phyloP scores from a whole-genome alignment of 2,113 vertebrate species.

The Dasypus novemcinctus region DNA sequence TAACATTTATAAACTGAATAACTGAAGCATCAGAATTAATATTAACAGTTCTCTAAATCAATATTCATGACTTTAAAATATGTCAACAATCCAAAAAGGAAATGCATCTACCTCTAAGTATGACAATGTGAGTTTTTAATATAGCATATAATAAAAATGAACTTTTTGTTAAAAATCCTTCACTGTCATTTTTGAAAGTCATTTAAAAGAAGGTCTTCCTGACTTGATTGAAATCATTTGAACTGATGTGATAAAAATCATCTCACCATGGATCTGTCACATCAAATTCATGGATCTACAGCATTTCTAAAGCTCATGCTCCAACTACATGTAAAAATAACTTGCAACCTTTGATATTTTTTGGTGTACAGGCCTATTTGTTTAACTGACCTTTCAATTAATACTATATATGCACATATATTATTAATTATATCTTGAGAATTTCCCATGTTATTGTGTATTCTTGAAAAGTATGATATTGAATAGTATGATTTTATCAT shows the following conservation, averaged over 20 bases:
- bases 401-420: neutral
- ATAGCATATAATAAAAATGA: neutral
- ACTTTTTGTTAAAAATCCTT: conserved; percentile 14
- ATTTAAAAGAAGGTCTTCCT: conserved; percentile 20
- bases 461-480: conserved; percentile 8
- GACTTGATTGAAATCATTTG: neutral
- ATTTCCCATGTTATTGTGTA: neutral
- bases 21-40: neutral
- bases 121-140: neutral
- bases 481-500: conserved; percentile 5
- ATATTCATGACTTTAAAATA: neutral
- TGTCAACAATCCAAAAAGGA: conserved; percentile 19
- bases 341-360: neutral
- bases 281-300: neutral
- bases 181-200: neutral
- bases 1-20: neutral
- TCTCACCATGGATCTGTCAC: neutral
- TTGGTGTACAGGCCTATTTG: neutral
- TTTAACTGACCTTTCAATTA: neutral
- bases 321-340: neutral
- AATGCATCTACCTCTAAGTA: neutral
- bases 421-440: neutral
- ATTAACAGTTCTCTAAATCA: neutral
- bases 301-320: neutral
- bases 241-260: neutral